A percentile compares a stretch with the other conserved stretches of the same genome.
Conservation (phyloP, 2,113 vertebrate species). For the Zosterops hypoxanthus region DNA sequence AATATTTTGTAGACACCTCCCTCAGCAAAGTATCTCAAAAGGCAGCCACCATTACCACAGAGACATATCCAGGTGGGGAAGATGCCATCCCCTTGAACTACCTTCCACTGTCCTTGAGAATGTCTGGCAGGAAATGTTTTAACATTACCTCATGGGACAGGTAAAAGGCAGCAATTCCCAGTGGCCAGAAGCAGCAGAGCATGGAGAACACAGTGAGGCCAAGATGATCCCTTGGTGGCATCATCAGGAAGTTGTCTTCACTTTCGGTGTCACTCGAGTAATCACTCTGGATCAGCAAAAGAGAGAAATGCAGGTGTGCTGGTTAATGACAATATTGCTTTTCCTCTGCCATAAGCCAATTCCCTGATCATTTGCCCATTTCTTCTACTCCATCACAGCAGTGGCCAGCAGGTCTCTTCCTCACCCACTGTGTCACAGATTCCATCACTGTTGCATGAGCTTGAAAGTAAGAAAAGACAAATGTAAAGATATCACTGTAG, state of each 20-base stretch:
- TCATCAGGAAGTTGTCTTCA: constrained; percentile 92
- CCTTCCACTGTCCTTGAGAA: neutral
- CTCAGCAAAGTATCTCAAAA: neutral
- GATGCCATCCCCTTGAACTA: neutral
- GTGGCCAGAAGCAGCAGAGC: constrained; percentile 97
- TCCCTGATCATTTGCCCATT: neutral
- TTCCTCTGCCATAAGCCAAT: neutral
- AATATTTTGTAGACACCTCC: neutral
- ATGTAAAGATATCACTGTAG: neutral
- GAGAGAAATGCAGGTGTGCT: neutral
- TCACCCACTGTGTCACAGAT: neutral
- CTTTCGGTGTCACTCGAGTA: constrained; percentile 93
- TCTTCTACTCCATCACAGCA: neutral
- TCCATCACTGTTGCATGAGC: neutral
- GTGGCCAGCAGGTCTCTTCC: neutral
- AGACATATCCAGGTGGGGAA: neutral
- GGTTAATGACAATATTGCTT: neutral
- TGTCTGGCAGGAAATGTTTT: neutral
- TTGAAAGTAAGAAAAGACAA: neutral
- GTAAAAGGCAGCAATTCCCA: constrained; percentile 94
- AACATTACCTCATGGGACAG: constrained; percentile 86
- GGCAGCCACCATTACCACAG: neutral
- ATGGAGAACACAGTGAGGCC: constrained; percentile 96
- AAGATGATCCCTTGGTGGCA: constrained; percentile 90
- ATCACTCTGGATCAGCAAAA: constrained; percentile 82